Evolutionary conservation across 2,113 vertebrate genomes (phyloP).

Genomic region (Nesospiza acunhae): DNA sequence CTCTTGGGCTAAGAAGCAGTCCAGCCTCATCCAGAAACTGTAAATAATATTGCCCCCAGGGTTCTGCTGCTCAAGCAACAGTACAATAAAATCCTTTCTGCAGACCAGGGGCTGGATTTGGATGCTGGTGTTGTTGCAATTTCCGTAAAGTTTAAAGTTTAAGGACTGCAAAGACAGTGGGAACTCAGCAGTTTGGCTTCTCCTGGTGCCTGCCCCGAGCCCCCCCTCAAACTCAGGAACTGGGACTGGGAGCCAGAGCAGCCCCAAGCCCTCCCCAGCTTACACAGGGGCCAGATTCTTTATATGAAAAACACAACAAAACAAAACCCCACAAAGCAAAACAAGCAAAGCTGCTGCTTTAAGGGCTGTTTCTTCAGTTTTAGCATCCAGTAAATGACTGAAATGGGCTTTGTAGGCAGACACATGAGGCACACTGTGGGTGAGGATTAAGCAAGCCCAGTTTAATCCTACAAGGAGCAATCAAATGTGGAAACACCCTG

Average conservation of each 20-base stretch:
- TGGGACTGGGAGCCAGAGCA: not conserved
- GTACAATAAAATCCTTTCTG: not conserved
- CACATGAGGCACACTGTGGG: not conserved
- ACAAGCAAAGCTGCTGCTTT: not conserved
- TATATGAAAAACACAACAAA: not conserved
- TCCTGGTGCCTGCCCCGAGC: not conserved
- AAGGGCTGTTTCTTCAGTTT: not conserved
- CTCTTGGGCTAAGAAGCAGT: not conserved
- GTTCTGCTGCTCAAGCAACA: not conserved
- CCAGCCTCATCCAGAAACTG: not conserved
- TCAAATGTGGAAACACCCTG: not conserved
- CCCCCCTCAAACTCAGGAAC: not conserved
- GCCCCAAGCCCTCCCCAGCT: not conserved
- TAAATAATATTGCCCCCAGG: not conserved
- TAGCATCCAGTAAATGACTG: not conserved
- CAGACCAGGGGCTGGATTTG: not conserved
- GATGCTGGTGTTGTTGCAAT: not conserved
- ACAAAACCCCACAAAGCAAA: not conserved
- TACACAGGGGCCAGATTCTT: not conserved
- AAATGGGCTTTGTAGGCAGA: not conserved
- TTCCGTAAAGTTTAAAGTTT: not conserved
- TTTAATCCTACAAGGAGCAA: not conserved
- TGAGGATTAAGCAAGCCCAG: slow-evolving; percentile 5
- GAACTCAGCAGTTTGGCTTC: not conserved
- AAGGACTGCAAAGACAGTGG: not conserved